Evolutionary conservation across 2,797 vertebrate species (phyloP).

Genomic region (Peromyscus aztecus): DNA sequence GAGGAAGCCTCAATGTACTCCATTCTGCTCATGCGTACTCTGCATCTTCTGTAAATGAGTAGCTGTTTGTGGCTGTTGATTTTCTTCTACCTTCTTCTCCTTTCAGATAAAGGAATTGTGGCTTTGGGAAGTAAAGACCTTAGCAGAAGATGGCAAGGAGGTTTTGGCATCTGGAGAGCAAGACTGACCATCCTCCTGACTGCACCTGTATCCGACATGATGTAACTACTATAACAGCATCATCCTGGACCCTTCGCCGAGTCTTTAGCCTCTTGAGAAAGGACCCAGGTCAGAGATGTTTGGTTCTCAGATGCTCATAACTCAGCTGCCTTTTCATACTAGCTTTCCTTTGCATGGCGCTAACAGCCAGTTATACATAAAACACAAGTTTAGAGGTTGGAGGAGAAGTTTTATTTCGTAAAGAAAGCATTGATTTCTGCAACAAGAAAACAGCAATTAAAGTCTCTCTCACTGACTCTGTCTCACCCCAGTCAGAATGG

Average conservation of each 20-base stretch:
- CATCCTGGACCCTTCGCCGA: not conserved
- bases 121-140: not conserved
- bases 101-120: not conserved
- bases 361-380: not conserved
- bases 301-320: not conserved
- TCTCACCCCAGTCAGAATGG: not conserved
- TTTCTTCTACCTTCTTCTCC: not conserved
- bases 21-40: not conserved
- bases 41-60: not conserved
- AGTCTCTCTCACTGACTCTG: conserved; percentile 14
- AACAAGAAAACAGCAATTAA: not conserved
- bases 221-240: not conserved
- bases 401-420: not conserved
- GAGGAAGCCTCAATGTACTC: not conserved
- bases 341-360: not conserved
- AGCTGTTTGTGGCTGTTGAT: not conserved
- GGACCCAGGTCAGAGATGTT: not conserved
- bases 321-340: not conserved
- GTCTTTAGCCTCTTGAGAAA: not conserved
- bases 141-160: not conserved
- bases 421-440: conserved; percentile 24
- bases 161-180: not conserved
- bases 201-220: not conserved
- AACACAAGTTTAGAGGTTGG: not conserved
- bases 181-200: not conserved